Evolutionary conservation across 2,888 invertebrate genomes (phyloP).

Genomic region (Diarsia mendica): DNA sequence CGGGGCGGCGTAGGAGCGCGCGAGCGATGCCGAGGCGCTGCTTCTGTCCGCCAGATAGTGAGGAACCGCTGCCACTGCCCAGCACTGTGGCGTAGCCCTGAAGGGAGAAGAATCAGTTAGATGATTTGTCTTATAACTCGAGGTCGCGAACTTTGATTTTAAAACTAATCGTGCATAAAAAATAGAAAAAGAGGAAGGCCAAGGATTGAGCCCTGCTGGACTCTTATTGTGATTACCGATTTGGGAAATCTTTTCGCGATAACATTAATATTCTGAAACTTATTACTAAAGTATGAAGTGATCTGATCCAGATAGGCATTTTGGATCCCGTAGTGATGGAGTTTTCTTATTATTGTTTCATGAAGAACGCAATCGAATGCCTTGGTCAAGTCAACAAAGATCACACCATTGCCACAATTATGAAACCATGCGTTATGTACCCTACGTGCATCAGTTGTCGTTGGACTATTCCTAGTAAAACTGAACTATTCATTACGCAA

Average conservation of each 20-base stretch:
- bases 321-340: neutral
- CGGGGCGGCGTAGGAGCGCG: conserved; percentile 89
- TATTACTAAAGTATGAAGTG: neutral
- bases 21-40: conserved; percentile 94
- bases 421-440: too few species aligned
- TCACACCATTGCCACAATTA: too few species aligned
- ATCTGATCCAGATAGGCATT: neutral
- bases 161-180: neutral
- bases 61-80: conserved; percentile 92
- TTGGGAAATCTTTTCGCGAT: neutral
- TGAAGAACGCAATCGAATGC: neutral
- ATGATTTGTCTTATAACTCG: neutral
- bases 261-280: neutral
- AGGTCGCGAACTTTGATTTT: too few species aligned
- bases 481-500: too few species aligned
- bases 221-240: neutral
- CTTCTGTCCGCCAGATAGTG: conserved; percentile 94
- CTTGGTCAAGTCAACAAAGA: neutral
- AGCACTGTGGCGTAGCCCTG: conserved; percentile 92
- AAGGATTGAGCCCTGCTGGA: neutral
- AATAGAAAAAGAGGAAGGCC: neutral
- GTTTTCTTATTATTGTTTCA: neutral
- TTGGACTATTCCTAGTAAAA: too few species aligned
- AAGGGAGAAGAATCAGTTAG: neutral
- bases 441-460: too few species aligned